These are phyloP conservation scores for Fistularia tabacaria DNA, from an alignment of 2,797 vertebrate species.

Conservation along the genomic window DNA sequence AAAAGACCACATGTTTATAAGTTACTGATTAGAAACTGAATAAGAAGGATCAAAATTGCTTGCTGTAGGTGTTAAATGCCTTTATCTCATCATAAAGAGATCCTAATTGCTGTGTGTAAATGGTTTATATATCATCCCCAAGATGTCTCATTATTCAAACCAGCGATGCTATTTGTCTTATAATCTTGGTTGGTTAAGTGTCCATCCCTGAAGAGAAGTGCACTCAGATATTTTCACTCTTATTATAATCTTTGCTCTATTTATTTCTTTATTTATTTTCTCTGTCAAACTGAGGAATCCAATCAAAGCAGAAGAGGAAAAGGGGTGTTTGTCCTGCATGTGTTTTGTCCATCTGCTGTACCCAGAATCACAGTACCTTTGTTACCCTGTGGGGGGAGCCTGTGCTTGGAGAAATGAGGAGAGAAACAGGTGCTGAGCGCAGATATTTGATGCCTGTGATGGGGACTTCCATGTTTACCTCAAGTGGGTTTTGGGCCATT, in stretches of 20 bases:
- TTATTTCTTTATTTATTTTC: no score
- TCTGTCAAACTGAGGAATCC: background rate
- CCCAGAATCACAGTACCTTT: constrained; percentile 46
- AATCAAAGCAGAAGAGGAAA: background rate
- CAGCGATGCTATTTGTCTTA: background rate
- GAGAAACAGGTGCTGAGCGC: constrained; percentile 45
- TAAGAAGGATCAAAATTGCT: background rate
- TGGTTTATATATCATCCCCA: constrained; percentile 6
- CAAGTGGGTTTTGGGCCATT: constrained; percentile 71
- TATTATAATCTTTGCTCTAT: no score
- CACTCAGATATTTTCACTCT: no score
- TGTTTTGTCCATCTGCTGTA: constrained; percentile 47
- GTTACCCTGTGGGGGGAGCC: constrained; percentile 71
- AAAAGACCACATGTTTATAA: background rate
- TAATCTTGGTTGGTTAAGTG: background rate
- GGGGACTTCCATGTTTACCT: constrained; percentile 73
- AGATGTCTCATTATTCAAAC: constrained; percentile 1
- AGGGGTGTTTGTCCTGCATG: constrained; percentile 1
- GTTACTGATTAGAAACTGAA: background rate
- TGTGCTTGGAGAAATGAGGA: constrained; percentile 54
- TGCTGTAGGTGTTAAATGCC: background rate
- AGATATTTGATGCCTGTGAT: constrained; percentile 54
- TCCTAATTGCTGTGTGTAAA: constrained; percentile 1
- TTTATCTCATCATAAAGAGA: background rate
- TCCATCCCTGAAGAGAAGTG: background rate